Evolutionary conservation across 2,888 invertebrate genomes (phyloP).

Genomic region (Galerucella calmariensis): DNA sequence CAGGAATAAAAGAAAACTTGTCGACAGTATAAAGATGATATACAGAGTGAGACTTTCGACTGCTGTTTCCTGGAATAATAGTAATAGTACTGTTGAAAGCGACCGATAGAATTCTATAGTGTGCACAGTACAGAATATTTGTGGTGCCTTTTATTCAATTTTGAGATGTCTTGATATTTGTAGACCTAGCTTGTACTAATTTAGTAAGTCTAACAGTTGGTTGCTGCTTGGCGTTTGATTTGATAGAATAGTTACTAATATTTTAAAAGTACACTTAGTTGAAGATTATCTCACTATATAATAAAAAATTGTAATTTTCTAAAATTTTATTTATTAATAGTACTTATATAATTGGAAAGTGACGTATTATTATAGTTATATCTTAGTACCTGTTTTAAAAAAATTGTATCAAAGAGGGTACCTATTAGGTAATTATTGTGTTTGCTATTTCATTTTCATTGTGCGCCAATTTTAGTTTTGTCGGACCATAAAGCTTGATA

Average conservation of each 20-base stretch:
- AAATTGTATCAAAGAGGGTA: not conserved
- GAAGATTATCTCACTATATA: not conserved
- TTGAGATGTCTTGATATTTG: slow-evolving; percentile 4
- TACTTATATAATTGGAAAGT: not conserved
- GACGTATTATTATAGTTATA: not conserved
- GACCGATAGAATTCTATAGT: no score
- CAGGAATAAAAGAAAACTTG: no score
- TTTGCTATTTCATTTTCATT: not conserved
- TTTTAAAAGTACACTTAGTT: not conserved
- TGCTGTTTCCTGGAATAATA: no score
- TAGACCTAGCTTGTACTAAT: slow-evolving; percentile 13
- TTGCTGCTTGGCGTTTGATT: slow-evolving; percentile 12
- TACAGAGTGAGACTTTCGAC: no score
- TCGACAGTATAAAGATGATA: no score
- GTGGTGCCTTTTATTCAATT: not conserved
- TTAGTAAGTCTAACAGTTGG: slow-evolving; percentile 1
- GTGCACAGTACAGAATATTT: not conserved
- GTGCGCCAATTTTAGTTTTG: no score
- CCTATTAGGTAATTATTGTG: not conserved
- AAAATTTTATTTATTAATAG: not conserved
- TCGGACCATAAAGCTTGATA: no score
- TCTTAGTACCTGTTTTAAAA: not conserved
- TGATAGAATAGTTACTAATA: slow-evolving; percentile 15
- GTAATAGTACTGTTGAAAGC: no score
- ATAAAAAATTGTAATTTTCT: no score